Evolutionary conservation across 2,888 invertebrate genomes (phyloP), one percentile per base, ranked within the genome.

Genomic region (Agrotis puta): DNA sequence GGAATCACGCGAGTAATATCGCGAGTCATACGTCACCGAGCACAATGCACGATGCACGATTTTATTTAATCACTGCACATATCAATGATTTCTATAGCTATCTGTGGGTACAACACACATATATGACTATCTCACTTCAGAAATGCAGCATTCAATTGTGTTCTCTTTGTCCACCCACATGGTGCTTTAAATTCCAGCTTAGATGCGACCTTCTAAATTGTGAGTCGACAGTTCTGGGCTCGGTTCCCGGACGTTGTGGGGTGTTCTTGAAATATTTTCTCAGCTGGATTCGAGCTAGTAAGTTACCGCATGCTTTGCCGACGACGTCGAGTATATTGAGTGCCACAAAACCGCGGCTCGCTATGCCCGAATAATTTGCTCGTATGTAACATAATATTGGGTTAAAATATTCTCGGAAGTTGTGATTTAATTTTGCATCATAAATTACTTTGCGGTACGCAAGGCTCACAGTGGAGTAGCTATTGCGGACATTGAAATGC

Each of bases 1-100:
- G 84, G 74, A 78, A 79, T 77, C 77, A 77, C 68, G 70, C 75
- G 64, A 81, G 78, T 85, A 79, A 85, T 84, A 82, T 78, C 73
- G 65, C 73, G 73, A 71, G 64, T 58, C 70, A 66, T 77, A 61
- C 79, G 83, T 85, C 81, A 81, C 68, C 64, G 33, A 43, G 48
- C 58, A 82, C 85, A 82, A 83, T 77, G 73, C 66, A 33, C 63
- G 65, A 70, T 73, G 69, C 73, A 68, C 57, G 73, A 63, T 67
- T 65, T 67, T 58, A 69, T 77, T 81, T 70, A 69, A 85, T 83
- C 71, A 67, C 61, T 63, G 69, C 72, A 56, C 64, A 47, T 62
- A 54, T 63, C 70, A 54, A 22, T 57, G 20, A 14, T 20, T n/a
- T 24, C 59, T 48, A 13, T 13, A 50, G 50, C 62, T 59, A 14